Conservation (phyloP, 2,888 invertebrate species). For the Philereme transversata region DNA sequence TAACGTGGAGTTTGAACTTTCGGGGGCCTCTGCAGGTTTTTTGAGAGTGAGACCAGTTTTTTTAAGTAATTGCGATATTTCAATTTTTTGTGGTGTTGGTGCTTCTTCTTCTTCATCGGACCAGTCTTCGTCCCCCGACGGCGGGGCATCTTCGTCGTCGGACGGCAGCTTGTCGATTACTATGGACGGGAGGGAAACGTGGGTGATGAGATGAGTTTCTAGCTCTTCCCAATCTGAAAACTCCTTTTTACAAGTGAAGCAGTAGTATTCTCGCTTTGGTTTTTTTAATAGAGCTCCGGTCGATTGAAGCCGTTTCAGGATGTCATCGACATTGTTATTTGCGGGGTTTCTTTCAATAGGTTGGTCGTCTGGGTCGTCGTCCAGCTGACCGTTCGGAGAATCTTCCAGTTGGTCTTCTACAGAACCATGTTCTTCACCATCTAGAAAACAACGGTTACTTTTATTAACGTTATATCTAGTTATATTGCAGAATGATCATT, state of each 20-base stretch:
- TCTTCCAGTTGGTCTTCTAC: constrained; percentile 36
- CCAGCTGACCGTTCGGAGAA: constrained; percentile 3
- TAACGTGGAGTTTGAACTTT: constrained; percentile 62
- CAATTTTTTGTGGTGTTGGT: constrained; percentile 70
- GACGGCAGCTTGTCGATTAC: constrained; percentile 79
- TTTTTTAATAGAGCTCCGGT: constrained; percentile 67
- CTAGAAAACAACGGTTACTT: constrained; percentile 37
- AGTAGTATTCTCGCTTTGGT: constrained; percentile 70
- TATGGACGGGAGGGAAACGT: constrained; percentile 82
- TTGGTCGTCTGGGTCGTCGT: constrained; percentile 2
- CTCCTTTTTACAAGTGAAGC: constrained; percentile 80
- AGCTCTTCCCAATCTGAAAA: constrained; percentile 74
- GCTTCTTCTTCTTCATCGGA: constrained; percentile 74
- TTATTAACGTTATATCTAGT: background rate
- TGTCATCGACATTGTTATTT: constrained; percentile 59
- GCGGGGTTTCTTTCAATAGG: constrained; percentile 32
- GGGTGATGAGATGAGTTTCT: constrained; percentile 80
- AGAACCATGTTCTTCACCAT: constrained; percentile 54
- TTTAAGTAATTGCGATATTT: constrained; percentile 70
- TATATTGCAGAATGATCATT: background rate
- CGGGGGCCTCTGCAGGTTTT: constrained; percentile 55
- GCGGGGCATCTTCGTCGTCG: constrained; percentile 75
- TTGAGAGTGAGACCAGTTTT: constrained; percentile 70
- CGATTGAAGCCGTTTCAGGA: constrained; percentile 69
- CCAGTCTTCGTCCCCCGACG: constrained; percentile 75